phyloP scores from a whole-genome alignment of 2,888 invertebrate genomes.

The Callimorpha dominula region DNA sequence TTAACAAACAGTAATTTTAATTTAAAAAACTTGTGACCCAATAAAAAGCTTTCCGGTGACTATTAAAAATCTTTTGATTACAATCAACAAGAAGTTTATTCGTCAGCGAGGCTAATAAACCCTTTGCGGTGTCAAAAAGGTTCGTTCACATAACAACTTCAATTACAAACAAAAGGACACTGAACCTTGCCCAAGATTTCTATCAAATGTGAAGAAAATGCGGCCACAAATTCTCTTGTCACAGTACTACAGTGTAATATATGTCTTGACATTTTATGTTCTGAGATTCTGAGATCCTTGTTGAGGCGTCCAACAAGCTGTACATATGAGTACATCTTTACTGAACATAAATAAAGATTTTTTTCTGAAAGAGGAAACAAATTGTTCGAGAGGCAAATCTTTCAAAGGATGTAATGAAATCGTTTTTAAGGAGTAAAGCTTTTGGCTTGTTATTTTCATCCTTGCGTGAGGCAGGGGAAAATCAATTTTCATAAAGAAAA shows the following conservation, averaged over 20 bases:
- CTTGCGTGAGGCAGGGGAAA: background rate
- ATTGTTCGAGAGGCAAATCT: conserved; percentile 3
- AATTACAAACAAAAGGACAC: conserved; percentile 25
- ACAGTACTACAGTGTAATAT: background rate
- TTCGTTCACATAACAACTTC: conserved; percentile 19
- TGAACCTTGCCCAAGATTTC: background rate
- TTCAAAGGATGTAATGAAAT: conserved; percentile 7
- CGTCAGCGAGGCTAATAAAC: conserved; percentile 29
- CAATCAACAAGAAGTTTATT: conserved; percentile 22
- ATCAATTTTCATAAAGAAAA: conserved; percentile 7
- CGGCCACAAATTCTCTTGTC: conserved; percentile 7
- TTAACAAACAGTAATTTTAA: too few relatives aligned
- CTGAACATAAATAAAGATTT: conserved; percentile 12
- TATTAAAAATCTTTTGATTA: conserved; percentile 1
- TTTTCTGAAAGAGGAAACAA: conserved; percentile 3
- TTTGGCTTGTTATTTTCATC: conserved; percentile 7
- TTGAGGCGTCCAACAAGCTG: conserved; percentile 37
- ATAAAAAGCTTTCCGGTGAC: background rate
- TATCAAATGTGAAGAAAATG: conserved; percentile 11
- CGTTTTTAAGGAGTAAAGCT: conserved; percentile 5
- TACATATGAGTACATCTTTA: conserved; percentile 12
- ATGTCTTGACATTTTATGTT: background rate
- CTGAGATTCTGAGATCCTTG: background rate
- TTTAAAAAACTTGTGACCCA: background rate
- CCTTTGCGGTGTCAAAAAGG: conserved; percentile 27